A percentile compares a stretch with the other conserved stretches of the same genome.
Conservation (phyloP, 2,113 vertebrate species). For the Papio anubis region DNA sequence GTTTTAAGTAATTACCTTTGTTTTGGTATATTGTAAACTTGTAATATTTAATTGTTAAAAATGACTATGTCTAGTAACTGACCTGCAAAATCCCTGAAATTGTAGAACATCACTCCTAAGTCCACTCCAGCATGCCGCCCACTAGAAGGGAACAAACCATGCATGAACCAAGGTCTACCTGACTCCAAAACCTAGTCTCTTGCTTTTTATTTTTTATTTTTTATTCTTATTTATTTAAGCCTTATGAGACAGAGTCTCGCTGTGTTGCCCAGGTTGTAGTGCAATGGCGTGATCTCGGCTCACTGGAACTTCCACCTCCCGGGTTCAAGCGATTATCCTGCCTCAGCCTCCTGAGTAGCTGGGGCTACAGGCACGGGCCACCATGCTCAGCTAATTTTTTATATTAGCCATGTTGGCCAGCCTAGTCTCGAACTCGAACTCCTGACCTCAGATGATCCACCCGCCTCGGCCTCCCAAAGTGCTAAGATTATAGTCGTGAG, state of each 20-base stretch:
- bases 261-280: too few relatives aligned
- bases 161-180: background rate
- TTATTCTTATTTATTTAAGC: background rate
- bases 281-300: too few relatives aligned
- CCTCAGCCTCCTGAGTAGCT: too few relatives aligned
- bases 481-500: too few relatives aligned
- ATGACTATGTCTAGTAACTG: background rate
- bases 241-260: background rate
- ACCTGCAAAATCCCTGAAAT: background rate
- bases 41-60: background rate
- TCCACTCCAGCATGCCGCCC: accelerated
- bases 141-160: background rate
- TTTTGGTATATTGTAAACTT: background rate
- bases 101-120: background rate
- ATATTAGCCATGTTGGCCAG: too few relatives aligned
- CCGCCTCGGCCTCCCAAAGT: too few relatives aligned
- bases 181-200: background rate
- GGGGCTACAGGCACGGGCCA: too few relatives aligned
- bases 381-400: too few relatives aligned
- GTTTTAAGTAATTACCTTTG: background rate
- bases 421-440: too few relatives aligned
- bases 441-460: too few relatives aligned
- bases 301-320: too few relatives aligned
- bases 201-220: background rate
- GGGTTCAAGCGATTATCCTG: too few relatives aligned